phyloP scores from a whole-genome alignment of 2,888 invertebrate genomes.

The Andrena bicolor region DNA sequence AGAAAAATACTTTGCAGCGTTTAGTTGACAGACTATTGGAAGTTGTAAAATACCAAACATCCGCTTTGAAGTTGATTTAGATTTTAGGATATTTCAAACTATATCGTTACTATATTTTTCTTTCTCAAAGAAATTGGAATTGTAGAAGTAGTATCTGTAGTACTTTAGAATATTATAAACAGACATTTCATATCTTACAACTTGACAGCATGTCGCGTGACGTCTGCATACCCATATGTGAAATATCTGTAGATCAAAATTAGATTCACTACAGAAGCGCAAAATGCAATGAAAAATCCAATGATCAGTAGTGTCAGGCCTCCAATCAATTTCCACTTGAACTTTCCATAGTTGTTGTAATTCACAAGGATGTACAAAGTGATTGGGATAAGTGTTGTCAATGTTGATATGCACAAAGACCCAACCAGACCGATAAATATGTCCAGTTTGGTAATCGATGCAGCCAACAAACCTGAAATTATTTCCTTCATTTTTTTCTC shows the following conservation, averaged over 20 bases:
- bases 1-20: too few relatives aligned
- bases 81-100: too few relatives aligned
- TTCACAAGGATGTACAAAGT: constrained; percentile 70
- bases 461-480: constrained; percentile 69
- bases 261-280: constrained; percentile 62
- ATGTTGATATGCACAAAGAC: constrained; percentile 69
- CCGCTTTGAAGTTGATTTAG: too few relatives aligned
- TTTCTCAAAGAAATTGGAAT: too few relatives aligned
- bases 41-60: too few relatives aligned
- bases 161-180: not conserved
- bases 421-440: constrained; percentile 73
- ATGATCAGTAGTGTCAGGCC: constrained; percentile 61
- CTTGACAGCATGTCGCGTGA: too few relatives aligned
- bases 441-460: constrained; percentile 72
- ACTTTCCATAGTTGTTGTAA: constrained; percentile 67
- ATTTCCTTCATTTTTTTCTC: not conserved
- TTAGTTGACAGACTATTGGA: too few relatives aligned
- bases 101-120: too few relatives aligned
- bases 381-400: constrained; percentile 73
- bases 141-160: too few relatives aligned
- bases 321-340: constrained; percentile 72
- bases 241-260: constrained; percentile 66
- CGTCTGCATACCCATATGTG: constrained; percentile 22
- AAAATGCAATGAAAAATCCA: constrained; percentile 64
- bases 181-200: not conserved